Base-by-base conservation (phyloP, 2,797 vertebrate species). In the Darevskia mixta region DNA sequence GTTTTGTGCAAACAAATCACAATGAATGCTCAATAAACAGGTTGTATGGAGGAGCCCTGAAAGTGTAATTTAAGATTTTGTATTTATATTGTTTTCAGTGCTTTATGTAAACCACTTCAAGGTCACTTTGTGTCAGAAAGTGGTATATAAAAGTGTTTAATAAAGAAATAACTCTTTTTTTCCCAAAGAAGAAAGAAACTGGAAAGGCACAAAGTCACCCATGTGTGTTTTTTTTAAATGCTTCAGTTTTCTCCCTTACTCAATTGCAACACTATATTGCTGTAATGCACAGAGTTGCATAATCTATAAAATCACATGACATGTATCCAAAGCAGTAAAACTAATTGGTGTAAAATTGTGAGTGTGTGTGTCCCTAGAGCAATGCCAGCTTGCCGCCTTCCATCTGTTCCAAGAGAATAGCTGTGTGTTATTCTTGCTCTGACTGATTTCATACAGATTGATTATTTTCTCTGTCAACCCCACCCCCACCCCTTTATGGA, bases 291-390 rank as follows among this genome's bases (percentile, higher is more conserved):
- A 73, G 87, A 91, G 94, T 45, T 94, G 38, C 6, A 80, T 79
- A n/a, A 94, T 88, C 81, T 83, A 88, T 94, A 90, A 92, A 94
- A 93, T 82, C 87, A 87, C 82, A 87, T 9, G 23, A 15, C 32
- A 71, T 75, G 10, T 87, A 95, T 93, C 92, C 78, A 88, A 5
- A 85, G n/a, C 45, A 85, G 86, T 89, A 83, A 89, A 93, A 91
- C 66, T 89, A 89, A 92, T 88, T 89, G 86, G 85, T 43, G 2
- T 23, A 79, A 85, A 85, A 86, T 91, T n/a, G 64, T 92, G 91
- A 81, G 3, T 41, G 20, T 87, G 20, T 38, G 5, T 75, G 2
- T 90, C 82, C 2, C 87, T 90, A 86, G 88, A 58, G 82, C 85
- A 71, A 4, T 1, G 10, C 18, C 4, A 86, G 1, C 0, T 82